Conservation (phyloP, 2,888 invertebrate genomes). For the Phortica okadai region DNA sequence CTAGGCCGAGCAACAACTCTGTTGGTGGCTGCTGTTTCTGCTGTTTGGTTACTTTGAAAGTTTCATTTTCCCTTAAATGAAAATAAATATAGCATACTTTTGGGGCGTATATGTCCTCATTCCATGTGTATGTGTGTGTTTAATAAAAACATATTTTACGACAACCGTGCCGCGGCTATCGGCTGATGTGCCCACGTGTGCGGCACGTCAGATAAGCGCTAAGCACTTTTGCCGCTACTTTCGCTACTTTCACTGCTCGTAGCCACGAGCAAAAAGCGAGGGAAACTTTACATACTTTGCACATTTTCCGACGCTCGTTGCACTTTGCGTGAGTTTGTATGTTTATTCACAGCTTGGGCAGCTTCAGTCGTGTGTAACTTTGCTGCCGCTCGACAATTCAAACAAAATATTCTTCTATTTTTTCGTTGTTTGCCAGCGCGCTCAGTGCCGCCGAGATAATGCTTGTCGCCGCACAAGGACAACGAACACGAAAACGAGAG, state of each 20-base stretch:
- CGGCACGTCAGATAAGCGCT: conserved; percentile 61
- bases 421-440: conserved; percentile 33
- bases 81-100: conserved; percentile 43
- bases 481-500: not conserved
- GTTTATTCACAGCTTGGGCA: not conserved
- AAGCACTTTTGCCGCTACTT: conserved; percentile 52
- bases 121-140: not conserved
- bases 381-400: conserved; percentile 29
- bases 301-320: conserved; percentile 49
- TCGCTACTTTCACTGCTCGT: conserved; percentile 23
- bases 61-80: not conserved
- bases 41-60: not conserved
- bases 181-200: conserved; percentile 44
- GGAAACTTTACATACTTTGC: conserved; percentile 56
- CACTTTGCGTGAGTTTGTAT: not conserved
- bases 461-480: conserved; percentile 25
- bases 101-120: conserved; percentile 1
- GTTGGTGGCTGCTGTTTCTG: not conserved
- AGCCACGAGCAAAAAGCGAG: not conserved
- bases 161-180: conserved; percentile 51
- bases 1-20: conserved; percentile 28
- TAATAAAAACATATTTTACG: not conserved
- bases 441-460: conserved; percentile 42
- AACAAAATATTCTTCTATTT: conserved; percentile 15
- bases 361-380: conserved; percentile 43